Evolutionary conservation across 2,113 vertebrate genomes (phyloP).

Genomic region (Apteryx owenii): DNA sequence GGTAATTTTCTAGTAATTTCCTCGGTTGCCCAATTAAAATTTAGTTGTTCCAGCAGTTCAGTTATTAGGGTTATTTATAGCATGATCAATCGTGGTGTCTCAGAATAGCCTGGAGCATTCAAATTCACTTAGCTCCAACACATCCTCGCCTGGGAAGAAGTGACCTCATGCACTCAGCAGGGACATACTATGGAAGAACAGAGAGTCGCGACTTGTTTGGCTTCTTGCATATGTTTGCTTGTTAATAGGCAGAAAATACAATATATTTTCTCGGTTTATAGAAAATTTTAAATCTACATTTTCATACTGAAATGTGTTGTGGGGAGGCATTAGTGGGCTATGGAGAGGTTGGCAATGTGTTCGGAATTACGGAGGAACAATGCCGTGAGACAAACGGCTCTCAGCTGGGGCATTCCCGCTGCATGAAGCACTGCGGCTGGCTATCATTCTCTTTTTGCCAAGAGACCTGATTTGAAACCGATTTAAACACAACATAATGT

Average conservation of each 20-base stretch:
- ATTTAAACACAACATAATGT: background rate
- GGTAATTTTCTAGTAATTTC: constrained; percentile 20
- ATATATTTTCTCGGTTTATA: background rate
- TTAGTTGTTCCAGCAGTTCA: background rate
- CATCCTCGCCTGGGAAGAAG: background rate
- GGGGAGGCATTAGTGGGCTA: background rate
- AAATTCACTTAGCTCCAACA: background rate
- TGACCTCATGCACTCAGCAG: background rate
- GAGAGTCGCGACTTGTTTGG: background rate
- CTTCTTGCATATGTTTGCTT: background rate
- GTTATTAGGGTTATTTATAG: background rate
- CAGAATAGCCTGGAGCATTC: fast-evolving
- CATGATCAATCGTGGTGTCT: background rate
- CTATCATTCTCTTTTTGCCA: background rate
- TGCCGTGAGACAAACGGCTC: background rate
- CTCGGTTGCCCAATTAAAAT: constrained; percentile 6
- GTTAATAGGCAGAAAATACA: background rate
- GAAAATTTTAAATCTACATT: background rate
- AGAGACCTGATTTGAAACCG: background rate
- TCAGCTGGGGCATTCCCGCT: background rate
- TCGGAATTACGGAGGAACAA: background rate
- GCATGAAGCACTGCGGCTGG: background rate
- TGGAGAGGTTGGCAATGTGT: background rate
- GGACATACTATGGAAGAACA: background rate
- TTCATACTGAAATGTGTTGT: fast-evolving